A percentile compares a stretch with the other conserved stretches of the same genome.
Evolutionary conservation across 2,797 vertebrate genomes (phyloP).

Genomic region (Lepilemur ruficaudatus): DNA sequence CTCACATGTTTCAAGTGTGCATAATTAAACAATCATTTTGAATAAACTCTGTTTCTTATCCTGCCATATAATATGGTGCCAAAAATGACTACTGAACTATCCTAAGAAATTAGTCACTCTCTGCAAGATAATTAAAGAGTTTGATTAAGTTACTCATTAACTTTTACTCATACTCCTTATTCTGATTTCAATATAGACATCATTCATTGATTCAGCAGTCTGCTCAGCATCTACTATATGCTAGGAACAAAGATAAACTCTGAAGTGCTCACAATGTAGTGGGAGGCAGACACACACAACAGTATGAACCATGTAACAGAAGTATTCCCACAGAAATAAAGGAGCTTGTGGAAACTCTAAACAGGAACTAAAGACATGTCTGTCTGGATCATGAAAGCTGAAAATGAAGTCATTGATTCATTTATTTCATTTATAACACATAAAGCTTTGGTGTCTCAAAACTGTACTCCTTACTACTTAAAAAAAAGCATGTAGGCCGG

Average conservation of each 20-base stretch:
- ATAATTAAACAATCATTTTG: conserved; percentile 58
- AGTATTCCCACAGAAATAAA: background rate
- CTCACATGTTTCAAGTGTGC: conserved; percentile 48
- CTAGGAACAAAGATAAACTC: background rate
- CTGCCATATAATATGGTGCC: background rate
- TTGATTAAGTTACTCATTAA: background rate
- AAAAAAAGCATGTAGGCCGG: background rate
- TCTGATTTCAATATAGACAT: conserved; percentile 7
- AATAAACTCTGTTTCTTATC: conserved; percentile 46
- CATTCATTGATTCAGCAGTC: background rate
- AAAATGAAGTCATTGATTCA: background rate
- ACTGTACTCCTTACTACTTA: background rate
- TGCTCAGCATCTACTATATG: background rate
- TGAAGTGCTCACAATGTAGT: background rate
- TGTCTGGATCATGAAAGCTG: background rate
- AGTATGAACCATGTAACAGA: background rate
- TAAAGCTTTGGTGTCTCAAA: background rate
- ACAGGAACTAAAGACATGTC: background rate
- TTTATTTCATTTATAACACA: background rate
- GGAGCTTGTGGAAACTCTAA: background rate
- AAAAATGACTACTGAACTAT: background rate
- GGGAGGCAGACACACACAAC: background rate
- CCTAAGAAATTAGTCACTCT: background rate
- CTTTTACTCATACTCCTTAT: background rate
- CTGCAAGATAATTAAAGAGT: background rate